Evolutionary conservation across 1,140 invertebrate species (phyloP), one percentile per base, ranked within the genome.

Genomic region (Cydia fagiglandana): DNA sequence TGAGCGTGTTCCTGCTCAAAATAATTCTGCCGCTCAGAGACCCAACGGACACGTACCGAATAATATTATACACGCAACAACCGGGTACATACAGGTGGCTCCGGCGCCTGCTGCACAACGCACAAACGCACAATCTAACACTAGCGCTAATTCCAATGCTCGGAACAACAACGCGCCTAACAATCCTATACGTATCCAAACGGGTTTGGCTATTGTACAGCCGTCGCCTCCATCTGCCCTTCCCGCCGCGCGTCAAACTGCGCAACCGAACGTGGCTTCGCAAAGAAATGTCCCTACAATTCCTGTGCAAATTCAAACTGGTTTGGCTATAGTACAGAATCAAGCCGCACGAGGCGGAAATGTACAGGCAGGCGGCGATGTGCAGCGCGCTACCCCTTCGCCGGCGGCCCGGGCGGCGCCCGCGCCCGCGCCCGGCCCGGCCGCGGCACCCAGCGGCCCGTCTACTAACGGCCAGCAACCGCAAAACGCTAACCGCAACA

Each of bases 401-500:
- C 75, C 77, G 9, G 80, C 74, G 38, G 53, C 78, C 75, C 83
- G 0, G 78, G 85, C 13, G 81, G 77, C 45, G 75, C 15, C 34
- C 70, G 78, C 45, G 75, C 15, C 34, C 70, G 78, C 74, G 45
- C 45, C 73, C 17, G 41, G 45, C 45, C 34, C 73, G 1, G 73
- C 47, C n/a, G 34, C 70, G 70, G 4, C 34, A 9, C 12, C 17
- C 10, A 41, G 76, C 34, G 84, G 83, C 6, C 74, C 83, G 3
- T 78, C 86, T 9, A 82, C 86, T 9, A 82, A 78, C 45, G 76
- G 78, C 24, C 74, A 79, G 20, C 61, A 56, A 17, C 12, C 84
- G 12, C 82, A 83, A 75, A 83, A 80, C 53, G 79, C n/a, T 10
- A 83, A 79, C 38, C 81, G 82, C 56, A 88, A 83, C 64, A 91